Evolutionary conservation across 2,113 vertebrate species (phyloP).

Genomic region (Gymnogyps californianus): DNA sequence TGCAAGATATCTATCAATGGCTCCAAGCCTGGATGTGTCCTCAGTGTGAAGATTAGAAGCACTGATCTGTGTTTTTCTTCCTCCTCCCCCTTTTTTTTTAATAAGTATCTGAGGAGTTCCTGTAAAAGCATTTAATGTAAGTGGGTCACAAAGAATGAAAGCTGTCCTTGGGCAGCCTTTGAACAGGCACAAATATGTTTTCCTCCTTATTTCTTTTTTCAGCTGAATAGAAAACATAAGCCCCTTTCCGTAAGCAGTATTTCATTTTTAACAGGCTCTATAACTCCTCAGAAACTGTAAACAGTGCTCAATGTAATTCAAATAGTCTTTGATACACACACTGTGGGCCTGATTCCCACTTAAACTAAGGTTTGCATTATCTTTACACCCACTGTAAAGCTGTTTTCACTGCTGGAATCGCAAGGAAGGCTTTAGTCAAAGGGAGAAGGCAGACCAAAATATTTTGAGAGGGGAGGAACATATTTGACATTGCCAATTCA

Average conservation of each 20-base stretch:
- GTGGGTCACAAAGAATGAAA: conserved; percentile 65
- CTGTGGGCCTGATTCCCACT: not conserved
- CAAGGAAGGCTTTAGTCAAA: not conserved
- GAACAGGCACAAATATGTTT: conserved; percentile 30
- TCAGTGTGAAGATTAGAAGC: conserved; percentile 36
- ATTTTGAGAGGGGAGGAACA: not conserved
- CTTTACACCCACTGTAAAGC: not conserved
- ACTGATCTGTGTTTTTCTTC: not conserved
- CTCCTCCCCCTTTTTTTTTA: not conserved
- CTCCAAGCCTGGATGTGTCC: conserved; percentile 18
- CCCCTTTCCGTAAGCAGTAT: not conserved
- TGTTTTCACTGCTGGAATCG: not conserved
- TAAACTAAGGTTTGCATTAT: not conserved
- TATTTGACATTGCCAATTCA: not conserved
- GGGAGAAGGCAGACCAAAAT: not conserved
- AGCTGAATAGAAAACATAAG: conserved; percentile 23
- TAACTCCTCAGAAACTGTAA: not conserved
- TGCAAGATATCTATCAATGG: not conserved
- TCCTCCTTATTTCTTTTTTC: not conserved
- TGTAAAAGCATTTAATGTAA: conserved; percentile 47
- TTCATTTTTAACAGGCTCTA: conserved; percentile 29
- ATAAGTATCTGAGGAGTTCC: conserved; percentile 34
- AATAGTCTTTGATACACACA: not conserved
- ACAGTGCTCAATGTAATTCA: not conserved
- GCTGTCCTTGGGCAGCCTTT: conserved; percentile 51